phyloP scores from a whole-genome alignment of 2,113 vertebrate species.

The Microtus oregoni region DNA sequence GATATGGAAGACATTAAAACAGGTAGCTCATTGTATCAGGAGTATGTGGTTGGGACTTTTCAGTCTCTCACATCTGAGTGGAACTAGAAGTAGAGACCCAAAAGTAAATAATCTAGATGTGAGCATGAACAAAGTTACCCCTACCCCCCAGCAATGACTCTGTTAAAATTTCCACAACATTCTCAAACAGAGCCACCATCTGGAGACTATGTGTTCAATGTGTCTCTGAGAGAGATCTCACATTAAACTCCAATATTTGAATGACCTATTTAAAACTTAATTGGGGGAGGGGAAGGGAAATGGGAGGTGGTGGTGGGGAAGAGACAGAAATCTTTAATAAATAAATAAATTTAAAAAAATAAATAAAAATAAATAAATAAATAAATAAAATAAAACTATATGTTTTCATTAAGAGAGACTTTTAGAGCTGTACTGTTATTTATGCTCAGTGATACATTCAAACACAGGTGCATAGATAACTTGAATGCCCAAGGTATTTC shows the following conservation, averaged over 20 bases:
- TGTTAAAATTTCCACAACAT: neutral
- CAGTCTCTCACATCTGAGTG: neutral
- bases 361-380: no score
- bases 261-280: constrained; percentile 28
- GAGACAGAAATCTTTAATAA: no score
- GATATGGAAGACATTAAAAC: neutral
- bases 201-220: neutral
- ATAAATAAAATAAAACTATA: no score
- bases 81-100: neutral
- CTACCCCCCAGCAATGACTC: neutral
- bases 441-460: neutral
- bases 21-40: neutral
- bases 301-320: no score
- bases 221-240: neutral
- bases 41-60: neutral
- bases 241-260: neutral
- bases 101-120: neutral
- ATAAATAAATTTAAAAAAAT: no score
- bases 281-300: no score
- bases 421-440: neutral
- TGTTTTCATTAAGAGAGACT: neutral
- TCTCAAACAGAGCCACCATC: neutral
- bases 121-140: neutral
- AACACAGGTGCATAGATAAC: neutral
- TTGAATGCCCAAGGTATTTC: constrained; percentile 16